phyloP scores from a whole-genome alignment of 2,888 invertebrate genomes.

The Torymus aiolomorphi region DNA sequence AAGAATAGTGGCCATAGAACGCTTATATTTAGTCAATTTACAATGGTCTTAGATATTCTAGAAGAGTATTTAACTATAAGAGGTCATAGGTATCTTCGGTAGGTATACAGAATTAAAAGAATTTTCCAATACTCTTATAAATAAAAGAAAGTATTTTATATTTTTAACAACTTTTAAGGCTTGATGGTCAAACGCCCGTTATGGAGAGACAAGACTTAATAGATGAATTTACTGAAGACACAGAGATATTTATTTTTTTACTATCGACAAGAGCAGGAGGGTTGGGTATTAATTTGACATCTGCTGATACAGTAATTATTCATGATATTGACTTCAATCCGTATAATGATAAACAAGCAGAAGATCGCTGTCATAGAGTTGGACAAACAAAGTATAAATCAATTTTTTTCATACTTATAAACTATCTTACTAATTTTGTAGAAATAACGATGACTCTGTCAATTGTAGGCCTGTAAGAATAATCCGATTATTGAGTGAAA shows the following conservation, averaged over 20 bases:
- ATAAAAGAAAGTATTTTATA: too few species aligned
- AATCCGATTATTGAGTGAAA: constrained; percentile 88
- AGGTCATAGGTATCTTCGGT: constrained; percentile 82
- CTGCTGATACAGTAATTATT: constrained; percentile 96
- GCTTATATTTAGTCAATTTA: constrained; percentile 96
- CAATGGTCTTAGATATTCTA: constrained; percentile 94
- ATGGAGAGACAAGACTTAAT: constrained; percentile 91
- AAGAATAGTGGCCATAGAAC: constrained; percentile 88
- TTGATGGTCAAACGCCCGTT: constrained; percentile 95
- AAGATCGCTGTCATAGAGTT: constrained; percentile 86
- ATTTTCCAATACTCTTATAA: too few species aligned
- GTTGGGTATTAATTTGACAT: constrained; percentile 94
- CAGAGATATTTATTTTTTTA: constrained; percentile 90
- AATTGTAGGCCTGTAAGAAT: constrained; percentile 87
- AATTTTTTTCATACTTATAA: not conserved
- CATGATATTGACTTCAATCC: constrained; percentile 99
- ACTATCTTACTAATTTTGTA: not conserved
- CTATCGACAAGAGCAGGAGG: constrained; percentile 96
- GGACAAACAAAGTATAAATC: constrained; percentile 78
- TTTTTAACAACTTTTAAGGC: constrained; percentile 73
- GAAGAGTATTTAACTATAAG: constrained; percentile 90
- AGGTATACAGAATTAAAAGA: constrained; percentile 26
- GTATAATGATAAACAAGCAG: constrained; percentile 98
- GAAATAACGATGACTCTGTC: constrained; percentile 3
- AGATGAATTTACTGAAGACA: constrained; percentile 89